Percentiles rank a stretch among this genome's conserved stretches.
Conservation (phyloP, 2,888 invertebrate species). For the Leptothorax acervorum region DNA sequence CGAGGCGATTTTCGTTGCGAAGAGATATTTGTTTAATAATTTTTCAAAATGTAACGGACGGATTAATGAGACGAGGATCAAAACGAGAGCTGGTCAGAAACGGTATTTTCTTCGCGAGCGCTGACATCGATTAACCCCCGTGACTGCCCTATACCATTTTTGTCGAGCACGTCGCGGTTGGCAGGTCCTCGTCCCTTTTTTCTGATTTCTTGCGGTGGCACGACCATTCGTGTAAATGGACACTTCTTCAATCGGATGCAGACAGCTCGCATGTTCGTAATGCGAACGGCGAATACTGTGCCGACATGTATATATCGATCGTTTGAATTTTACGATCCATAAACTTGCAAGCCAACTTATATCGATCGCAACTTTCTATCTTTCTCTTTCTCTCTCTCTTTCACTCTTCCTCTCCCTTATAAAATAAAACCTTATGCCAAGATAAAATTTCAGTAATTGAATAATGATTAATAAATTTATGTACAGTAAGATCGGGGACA, state of each 20-base stretch:
- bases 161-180: neutral
- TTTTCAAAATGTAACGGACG: neutral
- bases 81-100: neutral
- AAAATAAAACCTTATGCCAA: neutral
- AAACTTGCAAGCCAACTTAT: constrained; percentile 5
- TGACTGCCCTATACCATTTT: neutral
- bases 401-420: neutral
- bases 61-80: neutral
- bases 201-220: constrained; percentile 29
- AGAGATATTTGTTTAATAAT: neutral
- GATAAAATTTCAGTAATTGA: neutral
- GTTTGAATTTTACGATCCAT: constrained; percentile 44
- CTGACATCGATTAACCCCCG: neutral
- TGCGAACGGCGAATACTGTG: neutral
- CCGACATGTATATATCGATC: constrained; percentile 26
- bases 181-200: neutral
- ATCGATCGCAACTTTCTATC: neutral
- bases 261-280: constrained; percentile 41
- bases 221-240: constrained; percentile 47
- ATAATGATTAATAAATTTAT: neutral
- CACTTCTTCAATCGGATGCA: constrained; percentile 39
- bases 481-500: neutral
- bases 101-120: neutral
- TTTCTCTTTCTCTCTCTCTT: neutral
- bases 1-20: neutral